Conservation (phyloP, 1,140 invertebrate species). For the Nephila pilipes region DNA sequence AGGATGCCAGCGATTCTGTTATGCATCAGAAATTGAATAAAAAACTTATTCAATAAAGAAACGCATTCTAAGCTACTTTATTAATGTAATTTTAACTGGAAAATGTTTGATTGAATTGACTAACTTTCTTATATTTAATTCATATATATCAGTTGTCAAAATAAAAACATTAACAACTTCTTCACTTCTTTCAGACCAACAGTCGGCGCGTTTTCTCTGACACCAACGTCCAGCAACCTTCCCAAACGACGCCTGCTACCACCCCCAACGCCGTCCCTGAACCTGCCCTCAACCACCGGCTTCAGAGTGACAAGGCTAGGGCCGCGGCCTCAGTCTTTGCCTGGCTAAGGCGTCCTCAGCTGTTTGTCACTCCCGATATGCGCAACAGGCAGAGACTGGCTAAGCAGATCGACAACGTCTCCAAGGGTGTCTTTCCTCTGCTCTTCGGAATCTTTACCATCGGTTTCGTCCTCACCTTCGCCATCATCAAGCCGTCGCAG, state of each 20-base stretch:
- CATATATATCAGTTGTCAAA: too few species aligned
- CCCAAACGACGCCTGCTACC: constrained; percentile 17
- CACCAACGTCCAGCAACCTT: constrained; percentile 72
- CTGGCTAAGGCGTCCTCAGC: constrained; percentile 77
- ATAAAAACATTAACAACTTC: background rate
- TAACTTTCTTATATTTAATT: too few species aligned
- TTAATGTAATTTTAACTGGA: too few species aligned
- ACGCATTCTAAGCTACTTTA: too few species aligned
- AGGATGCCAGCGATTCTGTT: too few species aligned
- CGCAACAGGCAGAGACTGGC: constrained; percentile 90
- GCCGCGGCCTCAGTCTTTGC: constrained; percentile 78
- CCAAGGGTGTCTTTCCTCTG: constrained; percentile 93
- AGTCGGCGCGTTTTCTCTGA: constrained; percentile 73
- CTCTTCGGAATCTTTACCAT: constrained; percentile 95
- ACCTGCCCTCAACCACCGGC: constrained; percentile 46
- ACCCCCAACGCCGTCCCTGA: constrained; percentile 40
- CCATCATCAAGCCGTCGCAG: constrained; percentile 78
- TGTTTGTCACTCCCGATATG: constrained; percentile 84
- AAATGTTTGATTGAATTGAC: too few species aligned
- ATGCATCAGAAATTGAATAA: too few species aligned
- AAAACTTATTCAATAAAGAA: too few species aligned
- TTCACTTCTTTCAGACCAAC: constrained; percentile 62
- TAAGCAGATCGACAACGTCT: constrained; percentile 96
- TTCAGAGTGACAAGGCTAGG: constrained; percentile 77
- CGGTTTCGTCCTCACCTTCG: constrained; percentile 95